Base-by-base conservation (phyloP, 2,888 invertebrate genomes). In the Lissocephala sabroskyi region DNA sequence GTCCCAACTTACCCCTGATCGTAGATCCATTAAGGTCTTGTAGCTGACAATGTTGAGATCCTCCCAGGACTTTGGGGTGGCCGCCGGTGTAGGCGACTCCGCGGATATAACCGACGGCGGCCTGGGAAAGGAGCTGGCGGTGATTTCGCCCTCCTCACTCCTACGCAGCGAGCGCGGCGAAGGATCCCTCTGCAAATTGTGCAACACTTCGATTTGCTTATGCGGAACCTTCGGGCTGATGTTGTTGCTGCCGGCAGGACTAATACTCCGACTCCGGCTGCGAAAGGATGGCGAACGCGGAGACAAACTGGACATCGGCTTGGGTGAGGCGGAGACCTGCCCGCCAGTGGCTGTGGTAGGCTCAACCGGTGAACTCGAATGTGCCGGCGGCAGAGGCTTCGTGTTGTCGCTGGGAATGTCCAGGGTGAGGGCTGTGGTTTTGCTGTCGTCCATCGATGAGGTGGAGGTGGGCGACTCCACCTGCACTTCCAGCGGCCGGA, bases 131-230 rank as follows among this genome's bases (percentile, higher is more conserved):
- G 41, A 64, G 9, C 39, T 43, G 7, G 11, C 7, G 13, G 19
- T 36, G 59, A 45, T 40, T 61, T 68, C 1, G 58, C 56, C 5
- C 67, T 55, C 68, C 53, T 63, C 68, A 1, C 43, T 53, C 3
- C 59, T 65, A 23, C 73, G 47, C 0, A 68, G 82, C n/a, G 86
- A 84, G 32, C 86, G 84, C 0, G 89, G 89, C 1, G 89, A 89
- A 0, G 90, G 90, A 81, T 90, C 91, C 43, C 91, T 83, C 56
- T 90, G 90, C 40, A 91, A 82, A 70, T 91, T 91, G 66, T 91
- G 90, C 26, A 91, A 82, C 6, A 91, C 88, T 76, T 91, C 90
- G 19, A 91, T 88, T 79, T 89, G 87, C 58, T 89, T 88, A 61
- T 91, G 91, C 4, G 82, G 59, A 1, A 84, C 79, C 52, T 82